phyloP scores from a whole-genome alignment of 2,113 vertebrate genomes.

The Aviceda subcristata region DNA sequence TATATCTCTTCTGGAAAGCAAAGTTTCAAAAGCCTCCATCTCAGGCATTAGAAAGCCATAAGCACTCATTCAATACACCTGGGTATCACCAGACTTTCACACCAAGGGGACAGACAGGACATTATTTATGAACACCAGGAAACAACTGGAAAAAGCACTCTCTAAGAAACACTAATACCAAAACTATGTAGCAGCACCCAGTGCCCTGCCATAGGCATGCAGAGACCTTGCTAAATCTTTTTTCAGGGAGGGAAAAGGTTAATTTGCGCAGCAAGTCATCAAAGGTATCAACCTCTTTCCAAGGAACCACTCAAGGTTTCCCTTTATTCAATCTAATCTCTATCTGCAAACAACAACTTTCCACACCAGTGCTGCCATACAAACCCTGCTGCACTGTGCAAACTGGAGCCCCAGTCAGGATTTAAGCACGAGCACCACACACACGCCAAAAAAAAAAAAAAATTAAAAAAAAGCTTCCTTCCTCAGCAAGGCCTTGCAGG shows the following conservation, averaged over 20 bases:
- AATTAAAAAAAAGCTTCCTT: neutral
- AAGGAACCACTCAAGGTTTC: neutral
- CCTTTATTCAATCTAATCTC: neutral
- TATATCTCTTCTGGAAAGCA: neutral
- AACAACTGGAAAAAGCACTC: neutral
- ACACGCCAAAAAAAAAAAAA: no score
- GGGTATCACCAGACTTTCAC: neutral
- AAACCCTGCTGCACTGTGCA: neutral
- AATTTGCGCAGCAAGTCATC: neutral
- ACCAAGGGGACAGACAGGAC: neutral
- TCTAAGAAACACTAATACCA: neutral
- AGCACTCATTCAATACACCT: neutral
- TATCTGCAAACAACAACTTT: neutral
- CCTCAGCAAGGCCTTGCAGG: neutral
- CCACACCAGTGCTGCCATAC: neutral
- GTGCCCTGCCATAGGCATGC: neutral
- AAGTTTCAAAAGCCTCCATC: neutral
- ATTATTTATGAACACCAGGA: neutral
- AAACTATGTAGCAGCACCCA: neutral
- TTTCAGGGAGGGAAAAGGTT: neutral
- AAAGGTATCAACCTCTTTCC: neutral
- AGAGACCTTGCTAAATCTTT: neutral
- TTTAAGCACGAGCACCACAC: neutral
- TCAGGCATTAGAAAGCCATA: neutral
- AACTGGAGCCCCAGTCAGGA: neutral